A percentile compares a stretch with the other conserved stretches of the same genome.
Evolutionary conservation across 2,113 vertebrate species (phyloP).

Genomic region (Gymnarchus niloticus): DNA sequence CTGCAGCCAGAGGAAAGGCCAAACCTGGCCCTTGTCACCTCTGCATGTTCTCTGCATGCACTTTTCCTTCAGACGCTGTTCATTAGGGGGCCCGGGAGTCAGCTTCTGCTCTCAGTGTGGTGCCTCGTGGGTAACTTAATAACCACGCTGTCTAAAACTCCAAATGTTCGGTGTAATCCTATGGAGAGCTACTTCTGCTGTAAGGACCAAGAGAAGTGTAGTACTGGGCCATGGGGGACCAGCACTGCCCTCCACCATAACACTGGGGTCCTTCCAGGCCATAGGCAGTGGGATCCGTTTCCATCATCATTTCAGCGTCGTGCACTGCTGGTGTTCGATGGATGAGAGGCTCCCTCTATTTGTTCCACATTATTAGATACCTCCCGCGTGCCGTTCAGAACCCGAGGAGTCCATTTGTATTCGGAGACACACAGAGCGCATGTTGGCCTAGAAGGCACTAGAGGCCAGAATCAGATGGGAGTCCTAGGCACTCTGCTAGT

Average conservation of each 20-base stretch:
- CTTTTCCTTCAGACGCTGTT: neutral
- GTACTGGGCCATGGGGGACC: neutral
- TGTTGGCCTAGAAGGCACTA: constrained; percentile 38
- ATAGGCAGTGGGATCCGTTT: constrained; percentile 38
- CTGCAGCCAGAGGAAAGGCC: neutral
- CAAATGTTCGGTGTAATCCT: neutral
- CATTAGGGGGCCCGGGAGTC: neutral
- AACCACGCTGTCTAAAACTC: neutral
- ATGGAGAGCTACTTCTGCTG: neutral
- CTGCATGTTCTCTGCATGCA: neutral
- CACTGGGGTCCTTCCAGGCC: neutral
- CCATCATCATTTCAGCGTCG: constrained; percentile 54
- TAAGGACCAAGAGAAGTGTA: neutral
- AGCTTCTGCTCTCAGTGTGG: neutral
- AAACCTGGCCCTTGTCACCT: neutral
- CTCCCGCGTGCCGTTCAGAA: constrained; percentile 40
- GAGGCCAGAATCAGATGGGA: neutral
- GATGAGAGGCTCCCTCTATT: constrained; percentile 58
- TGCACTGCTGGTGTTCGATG: constrained; percentile 60
- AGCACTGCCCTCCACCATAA: neutral
- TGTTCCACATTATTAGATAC: constrained; percentile 61
- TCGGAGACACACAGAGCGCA: constrained; percentile 61
- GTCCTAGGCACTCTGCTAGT: neutral
- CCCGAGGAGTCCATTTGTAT: constrained; percentile 65
- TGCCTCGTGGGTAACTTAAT: constrained; percentile 21